These are phyloP conservation scores for Leistus spinibarbis DNA, from an alignment of 2,888 invertebrate genomes.

Conservation along the genomic window DNA sequence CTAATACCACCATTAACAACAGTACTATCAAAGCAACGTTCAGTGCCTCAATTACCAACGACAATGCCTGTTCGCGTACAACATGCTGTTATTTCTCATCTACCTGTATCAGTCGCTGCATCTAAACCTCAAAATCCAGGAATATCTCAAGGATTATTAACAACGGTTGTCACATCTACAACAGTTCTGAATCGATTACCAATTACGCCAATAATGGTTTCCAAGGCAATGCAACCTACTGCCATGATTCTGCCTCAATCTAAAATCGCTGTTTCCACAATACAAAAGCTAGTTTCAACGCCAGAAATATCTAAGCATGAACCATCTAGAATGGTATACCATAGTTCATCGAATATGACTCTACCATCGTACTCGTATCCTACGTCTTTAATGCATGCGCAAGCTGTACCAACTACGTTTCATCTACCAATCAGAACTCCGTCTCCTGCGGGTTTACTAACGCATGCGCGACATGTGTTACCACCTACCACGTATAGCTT, in stretches of 20 bases:
- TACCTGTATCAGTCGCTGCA: conserved; percentile 1
- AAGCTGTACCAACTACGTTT: conserved; percentile 17
- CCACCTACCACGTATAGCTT: conserved; percentile 43
- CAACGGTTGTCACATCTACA: conserved; percentile 50
- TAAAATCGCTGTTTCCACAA: conserved; percentile 47
- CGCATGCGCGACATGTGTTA: conserved; percentile 46
- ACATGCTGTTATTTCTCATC: conserved; percentile 38
- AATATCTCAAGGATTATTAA: conserved; percentile 28
- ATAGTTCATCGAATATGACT: conserved; percentile 44
- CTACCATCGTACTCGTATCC: conserved; percentile 46
- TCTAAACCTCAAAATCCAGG: conserved; percentile 33
- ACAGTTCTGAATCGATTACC: conserved; percentile 62
- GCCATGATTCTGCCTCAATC: conserved; percentile 57
- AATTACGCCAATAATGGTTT: conserved; percentile 64
- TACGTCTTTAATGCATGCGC: conserved; percentile 36
- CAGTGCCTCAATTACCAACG: conserved; percentile 27
- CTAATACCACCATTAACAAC: conserved; percentile 34
- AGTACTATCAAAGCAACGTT: conserved; percentile 18
- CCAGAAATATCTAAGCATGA: conserved; percentile 47
- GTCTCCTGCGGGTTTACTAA: conserved; percentile 30
- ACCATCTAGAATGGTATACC: conserved; percentile 57
- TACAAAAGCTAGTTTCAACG: conserved; percentile 49
- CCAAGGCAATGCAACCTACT: conserved; percentile 63
- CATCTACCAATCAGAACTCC: conserved; percentile 3
- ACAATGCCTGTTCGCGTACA: conserved; percentile 14